These are phyloP conservation scores for Pelecanoides urinatrix DNA, from an alignment of 2,113 vertebrate genomes.

Conservation along the genomic window DNA sequence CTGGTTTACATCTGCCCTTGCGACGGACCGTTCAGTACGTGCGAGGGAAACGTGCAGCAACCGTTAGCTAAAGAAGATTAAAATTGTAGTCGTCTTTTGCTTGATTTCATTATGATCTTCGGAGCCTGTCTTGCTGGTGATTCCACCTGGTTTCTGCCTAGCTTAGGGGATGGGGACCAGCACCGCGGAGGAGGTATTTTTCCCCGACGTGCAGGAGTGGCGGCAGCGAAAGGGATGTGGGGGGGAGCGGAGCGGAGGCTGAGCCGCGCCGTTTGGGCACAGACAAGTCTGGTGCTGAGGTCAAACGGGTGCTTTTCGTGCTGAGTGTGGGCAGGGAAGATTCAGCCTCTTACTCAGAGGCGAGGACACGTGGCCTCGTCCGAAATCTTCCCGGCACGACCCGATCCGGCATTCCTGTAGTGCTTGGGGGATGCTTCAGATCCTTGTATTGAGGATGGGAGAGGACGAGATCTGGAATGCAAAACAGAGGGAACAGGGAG, in stretches of 20 bases:
- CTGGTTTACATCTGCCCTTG: not conserved
- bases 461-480: not conserved
- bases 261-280: not conserved
- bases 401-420: not conserved
- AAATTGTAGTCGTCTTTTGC: not conserved
- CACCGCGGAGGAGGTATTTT: not conserved
- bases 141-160: not conserved
- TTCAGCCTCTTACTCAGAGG: not conserved
- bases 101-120: not conserved
- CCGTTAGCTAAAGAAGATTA: not conserved
- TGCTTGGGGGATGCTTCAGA: not conserved
- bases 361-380: rapidly evolving
- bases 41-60: not conserved
- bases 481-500: not conserved
- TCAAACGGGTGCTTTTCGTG: not conserved
- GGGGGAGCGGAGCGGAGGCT: not conserved
- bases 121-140: not conserved
- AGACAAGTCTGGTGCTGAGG: not conserved
- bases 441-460: not conserved
- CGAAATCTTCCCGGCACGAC: not conserved
- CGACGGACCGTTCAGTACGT: rapidly evolving
- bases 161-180: not conserved
- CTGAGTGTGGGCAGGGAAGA: not conserved
- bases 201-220: rapidly evolving
- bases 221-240: not conserved